Evolutionary conservation across 2,888 invertebrate genomes (phyloP), one percentile per base, ranked within the genome.

Genomic region (Calliphora vomitoria): DNA sequence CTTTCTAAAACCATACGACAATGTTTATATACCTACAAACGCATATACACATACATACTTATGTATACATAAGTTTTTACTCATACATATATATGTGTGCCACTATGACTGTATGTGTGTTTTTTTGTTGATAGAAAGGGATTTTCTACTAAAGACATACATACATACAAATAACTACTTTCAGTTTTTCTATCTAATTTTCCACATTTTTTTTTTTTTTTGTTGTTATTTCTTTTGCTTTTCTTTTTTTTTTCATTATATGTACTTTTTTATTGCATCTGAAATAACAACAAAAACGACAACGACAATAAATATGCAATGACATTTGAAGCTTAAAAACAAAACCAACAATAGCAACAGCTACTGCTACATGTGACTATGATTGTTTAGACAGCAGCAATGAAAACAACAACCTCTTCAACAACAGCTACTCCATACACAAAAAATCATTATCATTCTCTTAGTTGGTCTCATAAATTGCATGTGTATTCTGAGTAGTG

Each of bases 321-420:
- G 86, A 86, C 86, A 86, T 83, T 86, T 80, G 55, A 80, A 80
- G 86, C 80, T 80, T 75, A 69, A 75, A 82, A 69, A 78, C 38
- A 76, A 76, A 58, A 62, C 55, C 66, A 53, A 74, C 69, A 79
- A 25, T 15, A 50, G 3, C 8, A 60, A 53, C n/a, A 41, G 4
- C 55, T 58, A 38, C 38, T 64, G 41, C 25, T 58, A 13, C 58
- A 64, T 44, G 31, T 75, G 66, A 81, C 64, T 41, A 74, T 31
- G 38, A 62, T 53, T 68, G 75, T 68, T 76, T 50, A 69, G 76
- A 82, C 76, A 76, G 25, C 69, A 76, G 38, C 47, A 82, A 41
- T 20, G 60, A 25, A 4, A 74, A 74, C 72, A 25, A 38, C 68
- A 64, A 62, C 41, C 53, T 15, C 53, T 62, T 50, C 41, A 69